A percentile compares a stretch with the other conserved stretches of the same genome.
Conservation (phyloP, 2,888 invertebrate species). For the Drosophila tanythrix region DNA sequence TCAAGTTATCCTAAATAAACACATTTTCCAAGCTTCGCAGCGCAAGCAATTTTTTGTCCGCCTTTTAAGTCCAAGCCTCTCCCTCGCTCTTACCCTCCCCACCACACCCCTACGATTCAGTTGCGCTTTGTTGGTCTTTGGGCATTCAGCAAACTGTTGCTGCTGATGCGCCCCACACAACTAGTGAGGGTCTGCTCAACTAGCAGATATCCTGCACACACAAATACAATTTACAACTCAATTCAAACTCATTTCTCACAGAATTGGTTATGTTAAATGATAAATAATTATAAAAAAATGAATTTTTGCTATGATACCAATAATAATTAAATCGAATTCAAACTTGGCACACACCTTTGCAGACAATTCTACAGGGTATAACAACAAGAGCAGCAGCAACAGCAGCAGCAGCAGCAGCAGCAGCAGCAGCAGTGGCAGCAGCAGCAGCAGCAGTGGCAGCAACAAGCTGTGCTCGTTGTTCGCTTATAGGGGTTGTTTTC, state of each 20-base stretch:
- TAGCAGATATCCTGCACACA: background rate
- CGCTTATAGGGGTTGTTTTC: background rate
- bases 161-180: slow-evolving; percentile 27
- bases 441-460: slow-evolving; percentile 18
- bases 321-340: background rate
- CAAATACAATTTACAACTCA: background rate
- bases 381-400: slow-evolving; percentile 17
- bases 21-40: slow-evolving; percentile 72
- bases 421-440: slow-evolving; percentile 21
- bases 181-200: background rate
- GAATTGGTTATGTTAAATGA: background rate
- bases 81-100: background rate
- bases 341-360: background rate
- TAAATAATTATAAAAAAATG: background rate
- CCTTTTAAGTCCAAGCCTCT: background rate
- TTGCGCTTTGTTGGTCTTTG: slow-evolving; percentile 60
- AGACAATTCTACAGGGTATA: background rate
- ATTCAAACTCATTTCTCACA: background rate
- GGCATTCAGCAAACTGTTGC: slow-evolving; percentile 72
- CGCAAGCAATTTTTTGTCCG: slow-evolving; percentile 48
- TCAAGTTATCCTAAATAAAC: slow-evolving; percentile 79
- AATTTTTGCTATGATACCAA: background rate
- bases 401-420: slow-evolving; percentile 26
- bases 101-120: background rate
- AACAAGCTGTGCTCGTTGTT: background rate